phyloP scores from a whole-genome alignment of 92 coral and sea anemone genomes.

The Epizoanthus fatuus region DNA sequence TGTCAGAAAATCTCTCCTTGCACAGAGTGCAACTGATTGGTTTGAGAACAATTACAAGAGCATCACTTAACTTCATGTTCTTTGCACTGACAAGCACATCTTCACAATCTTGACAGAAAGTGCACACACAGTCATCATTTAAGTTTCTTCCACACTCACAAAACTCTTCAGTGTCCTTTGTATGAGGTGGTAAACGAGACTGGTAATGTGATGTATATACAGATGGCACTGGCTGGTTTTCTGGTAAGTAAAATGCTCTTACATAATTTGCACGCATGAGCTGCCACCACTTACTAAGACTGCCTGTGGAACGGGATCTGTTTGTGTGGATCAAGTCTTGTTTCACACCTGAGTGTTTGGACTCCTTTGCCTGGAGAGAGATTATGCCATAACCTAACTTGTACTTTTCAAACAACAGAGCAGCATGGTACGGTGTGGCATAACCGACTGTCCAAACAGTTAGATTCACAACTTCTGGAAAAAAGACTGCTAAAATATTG shows the following conservation, averaged over 20 bases:
- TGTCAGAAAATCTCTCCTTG: background rate
- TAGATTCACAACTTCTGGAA: conserved; percentile 26
- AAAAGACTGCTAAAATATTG: conserved; percentile 41
- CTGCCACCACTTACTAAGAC: conserved; percentile 50
- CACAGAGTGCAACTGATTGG: background rate
- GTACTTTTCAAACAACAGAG: conserved; percentile 37
- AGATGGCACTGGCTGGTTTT: conserved; percentile 23
- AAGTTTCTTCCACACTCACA: conserved; percentile 27
- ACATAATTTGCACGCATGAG: conserved; percentile 43
- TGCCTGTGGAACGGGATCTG: conserved; percentile 32
- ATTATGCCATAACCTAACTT: conserved; percentile 65
- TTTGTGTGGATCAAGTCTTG: conserved; percentile 55
- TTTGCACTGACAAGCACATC: conserved; percentile 50
- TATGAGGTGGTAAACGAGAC: conserved; percentile 33
- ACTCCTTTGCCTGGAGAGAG: conserved; percentile 65
- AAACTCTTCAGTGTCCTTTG: conserved; percentile 6
- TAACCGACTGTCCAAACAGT: conserved; percentile 67
- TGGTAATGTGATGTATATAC: background rate
- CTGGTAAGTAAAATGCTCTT: conserved; percentile 7
- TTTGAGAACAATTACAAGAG: background rate
- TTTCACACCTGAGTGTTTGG: conserved; percentile 61
- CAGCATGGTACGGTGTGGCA: conserved; percentile 70
- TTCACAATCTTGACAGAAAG: conserved; percentile 52
- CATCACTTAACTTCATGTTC: background rate
- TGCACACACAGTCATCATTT: conserved; percentile 22